Conservation (phyloP, 2,113 vertebrate species). For the Ranitomeya imitator region DNA sequence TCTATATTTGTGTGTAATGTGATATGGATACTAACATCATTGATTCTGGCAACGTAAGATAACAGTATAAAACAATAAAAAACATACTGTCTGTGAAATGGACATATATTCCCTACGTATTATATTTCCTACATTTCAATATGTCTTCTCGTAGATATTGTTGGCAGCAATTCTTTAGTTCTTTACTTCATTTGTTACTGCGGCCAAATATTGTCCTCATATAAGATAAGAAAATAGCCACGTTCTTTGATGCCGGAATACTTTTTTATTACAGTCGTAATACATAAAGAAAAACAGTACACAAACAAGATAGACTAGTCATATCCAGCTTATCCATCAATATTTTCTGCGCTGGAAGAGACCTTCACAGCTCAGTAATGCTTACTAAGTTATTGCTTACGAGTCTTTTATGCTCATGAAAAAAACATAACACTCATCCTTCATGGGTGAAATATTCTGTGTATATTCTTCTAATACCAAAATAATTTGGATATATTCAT, state of each 20-base stretch:
- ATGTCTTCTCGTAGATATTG: not conserved
- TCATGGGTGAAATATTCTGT: constrained; percentile 57
- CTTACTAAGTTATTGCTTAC: constrained; percentile 47
- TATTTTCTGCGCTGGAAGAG: constrained; percentile 38
- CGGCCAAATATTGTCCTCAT: constrained; percentile 23
- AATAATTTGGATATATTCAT: constrained; percentile 57
- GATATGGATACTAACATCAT: not conserved
- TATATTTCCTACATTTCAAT: not conserved
- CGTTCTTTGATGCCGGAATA: constrained; percentile 3
- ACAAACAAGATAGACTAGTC: constrained; percentile 30
- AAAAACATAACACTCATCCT: constrained; percentile 57
- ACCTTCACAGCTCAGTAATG: constrained; percentile 58
- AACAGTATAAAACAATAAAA: not conserved
- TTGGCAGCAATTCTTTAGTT: not conserved
- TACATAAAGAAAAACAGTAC: constrained; percentile 8
- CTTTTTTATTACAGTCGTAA: constrained; percentile 33
- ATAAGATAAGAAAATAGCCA: constrained; percentile 9
- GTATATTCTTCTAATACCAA: constrained; percentile 46
- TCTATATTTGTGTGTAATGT: not conserved
- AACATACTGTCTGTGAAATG: not conserved
- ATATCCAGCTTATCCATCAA: constrained; percentile 36
- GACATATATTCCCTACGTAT: not conserved
- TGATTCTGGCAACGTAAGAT: not conserved
- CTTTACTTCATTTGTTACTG: not conserved
- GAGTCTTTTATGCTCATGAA: constrained; percentile 48